Percentiles rank a stretch among this genome's conserved stretches.
phyloP scores from a whole-genome alignment of 2,113 vertebrate genomes.

The Balaenoptera acutorostrata region DNA sequence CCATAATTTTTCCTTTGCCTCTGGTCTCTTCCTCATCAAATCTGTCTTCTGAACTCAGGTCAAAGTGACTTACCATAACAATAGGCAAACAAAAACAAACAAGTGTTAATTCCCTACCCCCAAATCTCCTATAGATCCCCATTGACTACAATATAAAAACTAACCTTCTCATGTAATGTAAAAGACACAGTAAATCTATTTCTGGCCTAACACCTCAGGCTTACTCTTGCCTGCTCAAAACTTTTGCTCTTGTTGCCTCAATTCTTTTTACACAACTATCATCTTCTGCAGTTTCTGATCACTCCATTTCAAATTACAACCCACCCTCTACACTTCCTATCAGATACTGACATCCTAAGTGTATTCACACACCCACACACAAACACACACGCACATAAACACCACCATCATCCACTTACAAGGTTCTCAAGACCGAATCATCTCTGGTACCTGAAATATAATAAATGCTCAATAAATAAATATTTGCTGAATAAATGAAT shows the following conservation, averaged over 20 bases:
- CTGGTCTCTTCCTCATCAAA: neutral
- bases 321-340: neutral
- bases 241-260: neutral
- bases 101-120: neutral
- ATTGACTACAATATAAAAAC: neutral
- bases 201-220: neutral
- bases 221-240: neutral
- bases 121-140: neutral
- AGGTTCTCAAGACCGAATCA: neutral
- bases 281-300: neutral
- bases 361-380: neutral
- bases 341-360: neutral
- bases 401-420: neutral
- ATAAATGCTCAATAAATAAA: neutral
- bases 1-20: neutral
- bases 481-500: neutral
- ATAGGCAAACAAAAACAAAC: neutral
- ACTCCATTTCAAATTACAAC: neutral
- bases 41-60: neutral
- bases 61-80: neutral
- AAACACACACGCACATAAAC: neutral
- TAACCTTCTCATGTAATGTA: neutral
- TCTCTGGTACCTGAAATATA: neutral
- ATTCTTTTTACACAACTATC: neutral
- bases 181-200: neutral